Conservation (phyloP, 2,113 vertebrate species). For the Ptilonorhynchus violaceus region DNA sequence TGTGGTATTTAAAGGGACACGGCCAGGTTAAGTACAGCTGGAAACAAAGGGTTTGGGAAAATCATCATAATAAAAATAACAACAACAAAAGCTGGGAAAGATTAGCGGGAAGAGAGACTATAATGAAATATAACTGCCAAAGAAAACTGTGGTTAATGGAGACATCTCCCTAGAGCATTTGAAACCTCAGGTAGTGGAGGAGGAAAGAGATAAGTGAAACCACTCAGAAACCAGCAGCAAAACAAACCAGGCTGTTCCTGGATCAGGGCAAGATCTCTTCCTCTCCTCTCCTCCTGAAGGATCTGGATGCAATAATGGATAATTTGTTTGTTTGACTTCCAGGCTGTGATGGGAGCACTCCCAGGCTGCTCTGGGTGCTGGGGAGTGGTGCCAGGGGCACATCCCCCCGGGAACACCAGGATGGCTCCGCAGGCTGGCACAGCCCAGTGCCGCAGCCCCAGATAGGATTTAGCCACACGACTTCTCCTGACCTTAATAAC, state of each 20-base stretch:
- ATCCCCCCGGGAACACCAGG: accelerated
- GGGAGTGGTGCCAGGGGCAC: background rate
- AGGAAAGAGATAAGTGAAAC: constrained; percentile 45
- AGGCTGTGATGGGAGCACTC: background rate
- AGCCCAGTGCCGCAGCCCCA: background rate
- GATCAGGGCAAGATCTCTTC: background rate
- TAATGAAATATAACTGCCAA: constrained; percentile 51
- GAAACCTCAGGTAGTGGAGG: constrained; percentile 48
- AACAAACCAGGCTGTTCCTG: background rate
- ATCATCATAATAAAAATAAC: constrained; percentile 22
- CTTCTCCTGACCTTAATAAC: constrained; percentile 65
- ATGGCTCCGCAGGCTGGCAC: background rate
- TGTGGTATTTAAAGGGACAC: constrained; percentile 59
- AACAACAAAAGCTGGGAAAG: constrained; percentile 9
- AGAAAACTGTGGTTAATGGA: constrained; percentile 54
- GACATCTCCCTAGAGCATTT: constrained; percentile 22
- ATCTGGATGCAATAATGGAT: background rate
- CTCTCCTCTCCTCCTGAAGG: background rate
- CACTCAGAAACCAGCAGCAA: constrained; percentile 13
- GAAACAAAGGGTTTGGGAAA: constrained; percentile 41
- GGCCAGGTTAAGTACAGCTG: constrained; percentile 26
- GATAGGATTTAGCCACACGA: constrained; percentile 44
- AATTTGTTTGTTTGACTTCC: background rate
- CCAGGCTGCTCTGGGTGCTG: background rate
- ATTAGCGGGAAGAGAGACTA: background rate